Percentiles rank a stretch among this genome's conserved stretches.
Evolutionary conservation across 2,888 invertebrate species (phyloP).

Genomic region (Auanema freiburgensis): DNA sequence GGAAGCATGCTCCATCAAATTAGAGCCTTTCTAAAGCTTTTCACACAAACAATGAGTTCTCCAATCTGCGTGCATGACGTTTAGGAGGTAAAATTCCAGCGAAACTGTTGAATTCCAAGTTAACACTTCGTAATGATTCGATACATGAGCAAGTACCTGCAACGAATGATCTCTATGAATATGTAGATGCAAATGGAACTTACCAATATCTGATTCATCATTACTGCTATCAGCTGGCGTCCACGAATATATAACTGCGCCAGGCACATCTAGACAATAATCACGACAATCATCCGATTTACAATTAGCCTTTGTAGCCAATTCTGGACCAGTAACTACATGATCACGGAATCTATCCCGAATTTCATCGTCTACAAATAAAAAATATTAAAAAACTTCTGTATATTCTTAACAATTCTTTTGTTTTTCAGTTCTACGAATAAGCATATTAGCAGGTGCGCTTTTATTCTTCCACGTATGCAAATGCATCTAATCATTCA

Average conservation of each 20-base stretch:
- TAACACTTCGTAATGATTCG: constrained; percentile 24
- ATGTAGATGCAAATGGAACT: not conserved
- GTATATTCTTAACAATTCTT: not conserved
- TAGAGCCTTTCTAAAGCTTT: no score
- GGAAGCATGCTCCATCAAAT: no score
- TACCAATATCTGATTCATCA: constrained; percentile 22
- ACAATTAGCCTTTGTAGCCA: constrained; percentile 10
- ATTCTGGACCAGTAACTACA: constrained; percentile 15
- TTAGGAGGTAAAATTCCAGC: constrained; percentile 29
- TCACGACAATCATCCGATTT: constrained; percentile 20
- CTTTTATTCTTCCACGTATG: no score
- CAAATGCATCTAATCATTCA: no score
- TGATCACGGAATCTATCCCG: constrained; percentile 25
- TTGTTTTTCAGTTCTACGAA: not conserved
- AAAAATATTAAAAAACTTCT: not conserved
- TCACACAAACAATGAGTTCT: no score
- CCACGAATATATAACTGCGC: constrained; percentile 25
- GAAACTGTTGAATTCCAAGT: constrained; percentile 28
- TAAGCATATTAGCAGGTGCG: no score
- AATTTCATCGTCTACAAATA: constrained; percentile 20
- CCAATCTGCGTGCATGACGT: constrained; percentile 18
- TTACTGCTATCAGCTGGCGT: constrained; percentile 22
- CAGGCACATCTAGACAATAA: constrained; percentile 16
- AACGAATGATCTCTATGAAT: not conserved
- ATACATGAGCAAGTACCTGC: constrained; percentile 27